Percentiles rank a stretch among this genome's conserved stretches.
These are phyloP conservation scores for Volucella zonaria DNA, from an alignment of 2,888 invertebrate species.

Conservation along the genomic window DNA sequence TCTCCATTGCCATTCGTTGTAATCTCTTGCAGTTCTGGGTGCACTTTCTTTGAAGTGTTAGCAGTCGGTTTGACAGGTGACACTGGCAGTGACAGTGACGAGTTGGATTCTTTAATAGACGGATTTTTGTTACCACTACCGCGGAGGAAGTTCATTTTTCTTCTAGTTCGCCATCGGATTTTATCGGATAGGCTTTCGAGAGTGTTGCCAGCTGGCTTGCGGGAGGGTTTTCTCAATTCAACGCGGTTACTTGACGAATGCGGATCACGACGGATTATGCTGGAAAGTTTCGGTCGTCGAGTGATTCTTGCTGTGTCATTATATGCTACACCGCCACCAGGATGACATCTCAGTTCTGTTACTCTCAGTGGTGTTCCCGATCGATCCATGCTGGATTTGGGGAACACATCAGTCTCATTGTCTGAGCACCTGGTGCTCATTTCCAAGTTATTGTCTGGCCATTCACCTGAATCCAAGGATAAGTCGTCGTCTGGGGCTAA, in stretches of 20 bases:
- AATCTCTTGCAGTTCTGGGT: constrained; percentile 61
- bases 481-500: constrained; percentile 67
- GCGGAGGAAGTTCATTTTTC: constrained; percentile 70
- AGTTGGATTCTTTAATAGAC: constrained; percentile 64
- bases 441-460: constrained; percentile 59
- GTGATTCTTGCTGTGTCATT: constrained; percentile 68
- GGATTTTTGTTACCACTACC: constrained; percentile 61
- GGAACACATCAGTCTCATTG: constrained; percentile 74
- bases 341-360: constrained; percentile 61
- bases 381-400: constrained; percentile 67
- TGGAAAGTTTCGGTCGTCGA: constrained; percentile 78
- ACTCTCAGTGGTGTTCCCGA: constrained; percentile 55
- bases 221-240: constrained; percentile 61
- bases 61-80: constrained; percentile 59
- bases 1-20: constrained; percentile 68
- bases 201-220: constrained; percentile 63
- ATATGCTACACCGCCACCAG: constrained; percentile 76
- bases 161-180: constrained; percentile 69
- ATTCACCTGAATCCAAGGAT: constrained; percentile 60
- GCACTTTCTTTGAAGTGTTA: constrained; percentile 43
- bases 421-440: constrained; percentile 62
- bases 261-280: constrained; percentile 75
- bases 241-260: constrained; percentile 64
- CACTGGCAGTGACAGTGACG: constrained; percentile 55
- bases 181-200: constrained; percentile 70